Evolutionary conservation across 2,797 vertebrate species (phyloP), one percentile per base, ranked within the genome.

Genomic region (Hirundo rustica): DNA sequence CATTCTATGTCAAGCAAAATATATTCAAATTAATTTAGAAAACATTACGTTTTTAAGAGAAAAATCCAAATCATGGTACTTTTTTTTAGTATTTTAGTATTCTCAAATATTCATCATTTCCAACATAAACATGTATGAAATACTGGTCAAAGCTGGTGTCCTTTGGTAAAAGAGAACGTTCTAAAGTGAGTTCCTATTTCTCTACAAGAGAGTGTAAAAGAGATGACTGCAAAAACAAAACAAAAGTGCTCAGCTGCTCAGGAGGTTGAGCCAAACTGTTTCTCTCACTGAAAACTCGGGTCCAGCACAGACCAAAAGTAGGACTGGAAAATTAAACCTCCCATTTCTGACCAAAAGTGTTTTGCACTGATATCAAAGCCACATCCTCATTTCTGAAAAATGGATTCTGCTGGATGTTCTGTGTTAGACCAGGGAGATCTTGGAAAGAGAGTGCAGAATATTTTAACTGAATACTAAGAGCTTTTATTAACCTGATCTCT

Each of bases 1-100:
- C 21, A 57, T 91, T 96, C 89, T 93, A 89, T 85, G 62, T 27
- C 17, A 85, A 62, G 34, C 8, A 97, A 96, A 70, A 91, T 2
- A 45, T 53, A 45, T 79, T 93, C 29, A 61, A 79, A 85, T 95
- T 92, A 4, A 60, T 94, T 96, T 84, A 51, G 22, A 95, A 93
- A 89, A 78, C 19, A 79, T 51, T 54, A 15, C 3, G 4, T 32
- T 62, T 88, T 84, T 88, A 67, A 92, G 94, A 93, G 53, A 64
- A 91, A 91, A 83, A 38, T 38, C 38, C 62, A 60, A 17, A 60
- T 34, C 30, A 7, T 22, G 11, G 11, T 42, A 71, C 27, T 80
- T 85, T 91, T 71, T 85, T 87, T 38, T 38, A 42, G 40, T 38
- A 38, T 16, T 42, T 42, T 42, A 93, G 11, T 18, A 19, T 88